A percentile compares a stretch with the other conserved stretches of the same genome.
Conservation (phyloP, 2,797 vertebrate species). For the Falco berigora region DNA sequence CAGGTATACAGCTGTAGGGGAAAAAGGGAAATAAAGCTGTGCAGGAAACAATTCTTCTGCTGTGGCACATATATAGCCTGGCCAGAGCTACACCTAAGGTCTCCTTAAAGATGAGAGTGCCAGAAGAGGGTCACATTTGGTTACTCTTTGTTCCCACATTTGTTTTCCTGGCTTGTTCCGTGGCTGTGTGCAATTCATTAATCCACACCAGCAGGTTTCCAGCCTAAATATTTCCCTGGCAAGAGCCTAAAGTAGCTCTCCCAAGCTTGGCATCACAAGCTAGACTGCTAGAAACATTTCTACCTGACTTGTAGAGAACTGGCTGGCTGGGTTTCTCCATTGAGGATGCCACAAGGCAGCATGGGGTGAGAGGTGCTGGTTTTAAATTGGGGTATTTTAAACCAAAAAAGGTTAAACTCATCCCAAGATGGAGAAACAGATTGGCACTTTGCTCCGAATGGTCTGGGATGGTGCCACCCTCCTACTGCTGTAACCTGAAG, state of each 20-base stretch:
- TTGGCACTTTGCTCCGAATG: neutral
- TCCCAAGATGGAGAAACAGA: neutral
- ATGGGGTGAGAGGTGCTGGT: neutral
- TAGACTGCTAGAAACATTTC: neutral
- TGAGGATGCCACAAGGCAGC: neutral
- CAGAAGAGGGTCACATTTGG: neutral
- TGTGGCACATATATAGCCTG: accelerated
- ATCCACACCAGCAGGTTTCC: neutral
- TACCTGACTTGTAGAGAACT: accelerated
- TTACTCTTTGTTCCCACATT: neutral
- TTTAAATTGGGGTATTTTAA: neutral
- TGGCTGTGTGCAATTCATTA: neutral
- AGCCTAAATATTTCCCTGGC: neutral
- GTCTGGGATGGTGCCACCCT: neutral
- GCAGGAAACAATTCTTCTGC: neutral
- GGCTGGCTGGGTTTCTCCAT: neutral
- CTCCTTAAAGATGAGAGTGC: neutral
- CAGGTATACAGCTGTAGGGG: accelerated
- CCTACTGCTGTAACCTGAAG: neutral
- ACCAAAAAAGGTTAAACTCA: neutral
- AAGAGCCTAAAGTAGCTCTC: neutral
- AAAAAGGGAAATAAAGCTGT: neutral
- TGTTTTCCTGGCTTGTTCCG: neutral
- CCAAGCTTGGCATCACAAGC: neutral
- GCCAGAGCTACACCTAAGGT: neutral